These are phyloP conservation scores for Hedychridium roseum DNA, from an alignment of 2,888 invertebrate genomes.

Conservation along the genomic window DNA sequence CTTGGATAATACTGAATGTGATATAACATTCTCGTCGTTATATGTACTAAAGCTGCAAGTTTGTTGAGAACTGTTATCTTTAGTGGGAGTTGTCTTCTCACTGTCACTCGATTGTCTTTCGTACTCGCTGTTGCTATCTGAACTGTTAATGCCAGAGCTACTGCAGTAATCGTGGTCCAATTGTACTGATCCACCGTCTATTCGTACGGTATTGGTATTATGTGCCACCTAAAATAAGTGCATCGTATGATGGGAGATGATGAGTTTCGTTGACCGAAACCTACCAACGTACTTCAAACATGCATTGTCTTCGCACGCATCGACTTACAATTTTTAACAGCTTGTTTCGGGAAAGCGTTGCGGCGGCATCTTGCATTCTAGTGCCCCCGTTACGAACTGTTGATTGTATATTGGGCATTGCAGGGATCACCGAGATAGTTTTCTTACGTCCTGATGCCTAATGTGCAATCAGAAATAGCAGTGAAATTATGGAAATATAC, in stretches of 20 bases:
- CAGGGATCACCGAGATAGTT: constrained; percentile 66
- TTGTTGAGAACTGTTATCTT: constrained; percentile 11
- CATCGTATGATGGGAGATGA: no score
- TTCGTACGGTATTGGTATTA: constrained; percentile 21
- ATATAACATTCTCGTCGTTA: no score
- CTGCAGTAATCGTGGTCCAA: constrained; percentile 71
- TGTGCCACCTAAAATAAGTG: constrained; percentile 23
- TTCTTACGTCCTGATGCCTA: constrained; percentile 65
- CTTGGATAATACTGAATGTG: no score
- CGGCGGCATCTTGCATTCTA: constrained; percentile 58
- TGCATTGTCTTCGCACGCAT: no score
- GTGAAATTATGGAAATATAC: constrained; percentile 1
- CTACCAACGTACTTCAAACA: no score
- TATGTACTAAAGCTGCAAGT: constrained; percentile 6
- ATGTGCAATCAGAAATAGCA: constrained; percentile 12
- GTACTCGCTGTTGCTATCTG: constrained; percentile 40
- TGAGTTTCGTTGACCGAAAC: no score
- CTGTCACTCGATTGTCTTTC: constrained; percentile 32
- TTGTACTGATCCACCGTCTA: constrained; percentile 57
- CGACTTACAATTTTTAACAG: constrained; percentile 57
- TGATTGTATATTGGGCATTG: constrained; percentile 56
- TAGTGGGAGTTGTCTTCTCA: constrained; percentile 30
- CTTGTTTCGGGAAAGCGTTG: constrained; percentile 56
- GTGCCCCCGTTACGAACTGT: constrained; percentile 48
- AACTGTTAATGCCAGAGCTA: constrained; percentile 34